phyloP scores from a whole-genome alignment of 2,113 vertebrate genomes.

The Scatophagus argus region DNA sequence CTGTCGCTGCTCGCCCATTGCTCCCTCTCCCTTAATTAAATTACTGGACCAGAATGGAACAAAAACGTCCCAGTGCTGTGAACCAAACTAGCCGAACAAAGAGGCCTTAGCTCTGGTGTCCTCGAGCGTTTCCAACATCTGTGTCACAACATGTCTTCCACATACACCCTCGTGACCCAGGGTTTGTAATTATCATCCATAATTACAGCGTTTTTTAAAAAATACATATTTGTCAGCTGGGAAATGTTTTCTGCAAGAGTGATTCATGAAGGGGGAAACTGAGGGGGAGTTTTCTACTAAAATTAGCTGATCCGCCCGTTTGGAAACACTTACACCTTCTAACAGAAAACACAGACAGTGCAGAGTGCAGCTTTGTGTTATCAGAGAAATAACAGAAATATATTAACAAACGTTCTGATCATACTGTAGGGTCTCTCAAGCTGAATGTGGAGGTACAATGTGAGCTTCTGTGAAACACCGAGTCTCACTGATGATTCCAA shows the following conservation, averaged over 20 bases:
- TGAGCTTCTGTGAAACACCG: constrained; percentile 22
- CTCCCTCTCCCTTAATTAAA: constrained; percentile 62
- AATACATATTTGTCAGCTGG: constrained; percentile 20
- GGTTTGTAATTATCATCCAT: constrained; percentile 54
- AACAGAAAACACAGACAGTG: not conserved
- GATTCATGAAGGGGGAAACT: constrained; percentile 21
- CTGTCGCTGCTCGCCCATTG: constrained; percentile 46
- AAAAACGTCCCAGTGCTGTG: constrained; percentile 50
- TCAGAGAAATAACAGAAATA: not conserved
- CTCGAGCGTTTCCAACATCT: constrained; percentile 34
- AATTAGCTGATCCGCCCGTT: not conserved
- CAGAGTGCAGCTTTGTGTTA: not conserved
- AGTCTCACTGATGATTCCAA: constrained; percentile 17
- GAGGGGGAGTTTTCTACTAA: not conserved
- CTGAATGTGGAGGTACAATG: not conserved
- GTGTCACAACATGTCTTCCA: constrained; percentile 25
- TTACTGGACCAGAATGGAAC: constrained; percentile 64
- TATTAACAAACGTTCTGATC: not conserved
- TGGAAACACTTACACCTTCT: constrained; percentile 9
- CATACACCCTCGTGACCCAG: not conserved
- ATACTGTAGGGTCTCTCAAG: not conserved
- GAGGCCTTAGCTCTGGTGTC: constrained; percentile 3
- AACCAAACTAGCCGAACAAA: constrained; percentile 58
- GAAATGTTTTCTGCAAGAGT: constrained; percentile 23
- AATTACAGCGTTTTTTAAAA: constrained; percentile 51